Evolutionary conservation across 2,113 vertebrate species (phyloP).

Genomic region (Eurypyga helias): DNA sequence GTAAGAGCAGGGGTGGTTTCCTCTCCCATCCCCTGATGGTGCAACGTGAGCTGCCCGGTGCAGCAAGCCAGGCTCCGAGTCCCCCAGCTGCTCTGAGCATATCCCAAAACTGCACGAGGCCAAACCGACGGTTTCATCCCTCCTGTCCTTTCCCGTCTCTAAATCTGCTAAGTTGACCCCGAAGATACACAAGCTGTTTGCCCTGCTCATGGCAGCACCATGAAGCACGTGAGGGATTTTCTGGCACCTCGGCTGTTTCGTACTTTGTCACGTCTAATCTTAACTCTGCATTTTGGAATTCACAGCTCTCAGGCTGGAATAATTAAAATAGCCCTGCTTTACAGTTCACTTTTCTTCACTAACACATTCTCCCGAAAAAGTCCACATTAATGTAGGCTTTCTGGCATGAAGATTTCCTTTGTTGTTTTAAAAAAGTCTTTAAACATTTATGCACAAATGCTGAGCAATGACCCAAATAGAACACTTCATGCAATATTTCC

Average conservation of each 20-base stretch:
- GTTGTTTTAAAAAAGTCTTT: not conserved
- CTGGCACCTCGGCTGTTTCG: not conserved
- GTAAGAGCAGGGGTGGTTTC: not conserved
- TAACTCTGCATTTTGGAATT: not conserved
- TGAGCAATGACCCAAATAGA: not conserved
- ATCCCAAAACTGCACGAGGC: not conserved
- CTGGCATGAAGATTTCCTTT: not conserved
- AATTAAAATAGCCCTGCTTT: not conserved
- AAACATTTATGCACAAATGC: not conserved
- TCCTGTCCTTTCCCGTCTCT: not conserved
- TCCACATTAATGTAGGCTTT: not conserved
- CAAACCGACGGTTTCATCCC: not conserved
- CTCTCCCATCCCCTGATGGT: not conserved
- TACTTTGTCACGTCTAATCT: not conserved
- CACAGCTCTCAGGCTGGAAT: not conserved
- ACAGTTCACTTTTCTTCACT: not conserved
- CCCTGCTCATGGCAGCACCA: not conserved
- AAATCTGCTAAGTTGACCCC: no score
- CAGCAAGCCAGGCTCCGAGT: no score
- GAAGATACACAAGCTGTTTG: not conserved
- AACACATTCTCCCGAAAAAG: not conserved
- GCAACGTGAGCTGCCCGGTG: not conserved
- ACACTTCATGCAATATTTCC: not conserved
- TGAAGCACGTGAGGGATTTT: fast-evolving
- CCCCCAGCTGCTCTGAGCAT: not conserved